Base-by-base conservation (phyloP, 2,113 vertebrate species). In the Scomber scombrus region DNA sequence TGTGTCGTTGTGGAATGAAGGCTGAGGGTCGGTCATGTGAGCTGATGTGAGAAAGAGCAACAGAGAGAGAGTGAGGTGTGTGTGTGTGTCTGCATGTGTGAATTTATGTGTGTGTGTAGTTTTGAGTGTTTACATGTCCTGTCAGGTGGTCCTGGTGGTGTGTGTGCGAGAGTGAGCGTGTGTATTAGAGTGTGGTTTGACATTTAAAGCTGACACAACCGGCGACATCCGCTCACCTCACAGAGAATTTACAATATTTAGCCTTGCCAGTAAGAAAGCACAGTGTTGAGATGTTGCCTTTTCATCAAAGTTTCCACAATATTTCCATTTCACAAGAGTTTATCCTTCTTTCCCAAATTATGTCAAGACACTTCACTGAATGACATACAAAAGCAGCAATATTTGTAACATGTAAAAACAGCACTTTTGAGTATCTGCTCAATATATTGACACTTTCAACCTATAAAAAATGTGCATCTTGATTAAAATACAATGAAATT, bases 161-260 rank as follows among this genome's bases (percentile, higher is more conserved):
- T 75, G 65, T 70, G 64, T 57, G 67, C 49, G 63, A 23, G 78
- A 63, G 56, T 15, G 82, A 72, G 65, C 10, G 23, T 74, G 78
- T 83, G 79, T 91, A 93, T 91, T 92, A 91, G 76, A 74, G 40
- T 92, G 94, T 81, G 94, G 94, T 94, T 93, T 94, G 94, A 95
- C 94, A 94, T 95, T 94, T 94, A 86, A 81, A 78, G 74, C 46
- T 71, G 69, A 87, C 78, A 81, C 83, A 84, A 82, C 76, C 43
- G 52, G 81, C 84, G 5, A 77, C 91, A 91, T 94, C 91, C 89
- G 85, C 58, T 92, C 81, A 78, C 50, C 74, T 86, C 64, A 68
- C 75, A 80, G 54, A 71, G 40, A 68, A 79, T 70, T 88, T 23
- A 76, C 62, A 58, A 82, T 84, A 82, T 80, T 87, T 71, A 79